Conservation (phyloP, 1,140 invertebrate genomes). For the Drosophila punjabiensis region DNA sequence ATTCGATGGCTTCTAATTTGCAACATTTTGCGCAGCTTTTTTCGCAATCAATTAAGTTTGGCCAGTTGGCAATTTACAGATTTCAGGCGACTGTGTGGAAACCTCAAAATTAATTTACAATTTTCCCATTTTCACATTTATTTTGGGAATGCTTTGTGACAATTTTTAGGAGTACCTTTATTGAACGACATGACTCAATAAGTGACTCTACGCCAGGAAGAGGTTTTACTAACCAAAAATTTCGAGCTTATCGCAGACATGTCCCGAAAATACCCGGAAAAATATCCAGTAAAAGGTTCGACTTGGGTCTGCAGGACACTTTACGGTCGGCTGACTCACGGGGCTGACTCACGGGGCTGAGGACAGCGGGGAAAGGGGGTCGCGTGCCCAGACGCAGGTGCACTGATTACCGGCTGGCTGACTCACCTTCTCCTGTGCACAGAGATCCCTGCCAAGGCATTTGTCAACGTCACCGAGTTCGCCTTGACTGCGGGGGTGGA, state of each 20-base stretch:
- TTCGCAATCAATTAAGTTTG: conserved; percentile 17
- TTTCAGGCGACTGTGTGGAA: not conserved
- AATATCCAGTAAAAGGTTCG: conserved; percentile 21
- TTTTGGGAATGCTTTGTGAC: not conserved
- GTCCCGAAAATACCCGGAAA: conserved; percentile 16
- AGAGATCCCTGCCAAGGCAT: conserved; percentile 55
- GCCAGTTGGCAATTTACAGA: conserved; percentile 17
- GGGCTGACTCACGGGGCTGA: not conserved
- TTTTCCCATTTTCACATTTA: not conserved
- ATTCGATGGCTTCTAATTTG: conserved; percentile 30
- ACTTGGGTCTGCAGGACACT: conserved; percentile 25
- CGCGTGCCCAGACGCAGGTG: conserved; percentile 75
- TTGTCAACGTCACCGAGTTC: conserved; percentile 74
- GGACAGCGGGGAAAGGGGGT: conserved; percentile 12
- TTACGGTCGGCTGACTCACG: conserved; percentile 65
- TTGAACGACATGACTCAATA: conserved; percentile 4
- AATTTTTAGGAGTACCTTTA: not conserved
- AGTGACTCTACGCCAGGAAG: conserved; percentile 8
- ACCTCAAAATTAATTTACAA: conserved; percentile 20
- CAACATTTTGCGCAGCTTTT: not conserved
- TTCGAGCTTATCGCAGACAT: conserved; percentile 68
- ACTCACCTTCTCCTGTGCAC: conserved; percentile 54
- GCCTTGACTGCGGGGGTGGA: conserved; percentile 46
- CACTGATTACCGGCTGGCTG: conserved; percentile 78
- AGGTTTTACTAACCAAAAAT: conserved; percentile 48